Evolutionary conservation across 2,797 vertebrate genomes (phyloP).

Genomic region (Syncerus caffer): DNA sequence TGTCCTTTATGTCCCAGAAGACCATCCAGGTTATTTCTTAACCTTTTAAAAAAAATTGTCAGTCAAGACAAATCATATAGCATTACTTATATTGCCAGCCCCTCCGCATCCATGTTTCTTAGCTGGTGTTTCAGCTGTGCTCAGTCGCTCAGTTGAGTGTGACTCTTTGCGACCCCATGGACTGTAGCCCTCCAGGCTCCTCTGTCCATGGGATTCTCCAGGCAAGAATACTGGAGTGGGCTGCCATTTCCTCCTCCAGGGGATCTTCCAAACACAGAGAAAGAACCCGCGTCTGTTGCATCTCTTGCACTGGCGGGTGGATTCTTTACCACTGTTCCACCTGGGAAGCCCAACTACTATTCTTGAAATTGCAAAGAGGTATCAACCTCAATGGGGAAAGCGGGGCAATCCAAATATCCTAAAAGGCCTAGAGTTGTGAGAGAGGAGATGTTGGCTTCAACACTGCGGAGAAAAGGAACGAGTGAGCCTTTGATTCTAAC

Average conservation of each 20-base stretch:
- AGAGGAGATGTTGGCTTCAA: conserved; percentile 69
- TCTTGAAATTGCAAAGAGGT: background rate
- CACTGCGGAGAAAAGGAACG: conserved; percentile 26
- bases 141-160: background rate
- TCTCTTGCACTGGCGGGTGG: background rate
- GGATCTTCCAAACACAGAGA: background rate
- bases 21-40: background rate
- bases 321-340: background rate
- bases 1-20: background rate
- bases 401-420: conserved; percentile 62
- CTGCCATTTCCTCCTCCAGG: background rate
- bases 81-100: conserved; percentile 4
- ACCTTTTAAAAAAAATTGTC: background rate
- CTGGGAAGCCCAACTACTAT: background rate
- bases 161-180: background rate
- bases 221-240: background rate
- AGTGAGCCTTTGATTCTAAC: conserved; percentile 69
- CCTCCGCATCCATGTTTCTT: background rate
- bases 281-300: rapidly evolving
- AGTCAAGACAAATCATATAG: background rate
- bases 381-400: conserved; percentile 5
- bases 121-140: background rate
- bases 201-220: background rate
- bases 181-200: background rate
- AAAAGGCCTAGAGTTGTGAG: conserved; percentile 50